phyloP scores from a whole-genome alignment of 2,113 vertebrate species.

The Bufo bufo region DNA sequence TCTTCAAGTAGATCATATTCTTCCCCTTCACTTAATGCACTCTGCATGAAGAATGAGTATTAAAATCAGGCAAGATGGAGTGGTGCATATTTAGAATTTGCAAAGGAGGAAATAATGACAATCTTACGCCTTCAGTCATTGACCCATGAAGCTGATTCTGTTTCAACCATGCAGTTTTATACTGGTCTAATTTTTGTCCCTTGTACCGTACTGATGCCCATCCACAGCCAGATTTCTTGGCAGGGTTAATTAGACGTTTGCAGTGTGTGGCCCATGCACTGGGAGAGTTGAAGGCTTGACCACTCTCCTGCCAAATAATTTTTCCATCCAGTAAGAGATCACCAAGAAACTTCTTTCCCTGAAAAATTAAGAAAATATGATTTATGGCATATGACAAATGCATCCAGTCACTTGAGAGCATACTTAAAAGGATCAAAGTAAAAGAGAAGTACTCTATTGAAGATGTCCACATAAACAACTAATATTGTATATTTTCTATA shows the following conservation, averaged over 20 bases:
- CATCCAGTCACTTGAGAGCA: not conserved
- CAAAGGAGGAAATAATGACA: not conserved
- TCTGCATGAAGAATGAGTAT: slow-evolving; percentile 68
- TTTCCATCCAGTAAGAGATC: slow-evolving; percentile 90
- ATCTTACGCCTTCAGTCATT: slow-evolving; percentile 78
- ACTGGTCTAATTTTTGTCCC: slow-evolving; percentile 94
- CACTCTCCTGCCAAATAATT: slow-evolving; percentile 94
- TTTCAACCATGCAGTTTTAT: slow-evolving; percentile 93
- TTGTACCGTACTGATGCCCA: slow-evolving; percentile 96
- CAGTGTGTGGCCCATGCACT: slow-evolving; percentile 98
- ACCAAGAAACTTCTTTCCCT: slow-evolving; percentile 95
- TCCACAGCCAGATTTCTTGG: slow-evolving; percentile 95
- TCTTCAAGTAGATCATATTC: slow-evolving; percentile 87
- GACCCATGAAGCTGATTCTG: slow-evolving; percentile 82
- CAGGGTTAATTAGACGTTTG: slow-evolving; percentile 94
- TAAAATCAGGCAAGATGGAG: no score
- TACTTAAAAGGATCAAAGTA: not conserved
- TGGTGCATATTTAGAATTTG: not conserved
- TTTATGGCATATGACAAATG: not conserved
- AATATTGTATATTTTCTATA: no score
- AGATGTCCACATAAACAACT: not conserved
- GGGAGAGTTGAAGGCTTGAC: slow-evolving; percentile 93
- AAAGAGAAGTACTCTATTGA: not conserved
- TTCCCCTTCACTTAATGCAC: slow-evolving; percentile 89
- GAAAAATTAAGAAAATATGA: not conserved